Conservation (phyloP, 2,888 invertebrate genomes). For the Drosophila pegasa region DNA sequence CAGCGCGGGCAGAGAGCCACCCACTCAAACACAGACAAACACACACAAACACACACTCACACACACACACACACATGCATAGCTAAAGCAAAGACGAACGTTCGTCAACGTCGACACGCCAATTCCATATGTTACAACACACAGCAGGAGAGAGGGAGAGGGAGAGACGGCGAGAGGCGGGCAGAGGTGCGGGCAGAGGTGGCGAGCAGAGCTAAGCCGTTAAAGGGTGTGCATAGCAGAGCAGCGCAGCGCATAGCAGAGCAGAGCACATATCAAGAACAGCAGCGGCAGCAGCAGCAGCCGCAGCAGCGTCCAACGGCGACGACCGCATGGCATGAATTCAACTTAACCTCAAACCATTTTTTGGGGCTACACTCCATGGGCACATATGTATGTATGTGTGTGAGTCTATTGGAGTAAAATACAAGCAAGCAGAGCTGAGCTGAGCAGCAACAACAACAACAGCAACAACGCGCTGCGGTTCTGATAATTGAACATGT, state of each 20-base stretch:
- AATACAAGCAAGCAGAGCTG: constrained; percentile 24
- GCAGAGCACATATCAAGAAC: constrained; percentile 36
- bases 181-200: too few species aligned
- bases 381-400: constrained; percentile 13
- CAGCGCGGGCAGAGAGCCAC: constrained; percentile 18
- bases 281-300: constrained; percentile 34
- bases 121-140: constrained; percentile 74
- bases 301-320: constrained; percentile 28
- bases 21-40: constrained; percentile 15
- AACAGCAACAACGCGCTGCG: constrained; percentile 22
- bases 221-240: constrained; percentile 39
- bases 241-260: constrained; percentile 28
- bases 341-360: constrained; percentile 68
- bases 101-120: constrained; percentile 78
- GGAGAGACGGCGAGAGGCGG: neutral
- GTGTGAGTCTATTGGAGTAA: constrained; percentile 56
- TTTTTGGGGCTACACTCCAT: constrained; percentile 38
- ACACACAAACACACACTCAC: constrained; percentile 6
- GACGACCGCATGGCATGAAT: constrained; percentile 77
- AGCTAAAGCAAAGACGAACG: constrained; percentile 30
- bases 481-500: constrained; percentile 75
- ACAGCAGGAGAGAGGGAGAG: too few species aligned
- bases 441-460: constrained; percentile 34
- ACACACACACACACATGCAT: neutral
- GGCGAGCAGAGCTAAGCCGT: constrained; percentile 4